phyloP scores from a whole-genome alignment of 2,888 invertebrate species.

The Agrilus biguttatus region DNA sequence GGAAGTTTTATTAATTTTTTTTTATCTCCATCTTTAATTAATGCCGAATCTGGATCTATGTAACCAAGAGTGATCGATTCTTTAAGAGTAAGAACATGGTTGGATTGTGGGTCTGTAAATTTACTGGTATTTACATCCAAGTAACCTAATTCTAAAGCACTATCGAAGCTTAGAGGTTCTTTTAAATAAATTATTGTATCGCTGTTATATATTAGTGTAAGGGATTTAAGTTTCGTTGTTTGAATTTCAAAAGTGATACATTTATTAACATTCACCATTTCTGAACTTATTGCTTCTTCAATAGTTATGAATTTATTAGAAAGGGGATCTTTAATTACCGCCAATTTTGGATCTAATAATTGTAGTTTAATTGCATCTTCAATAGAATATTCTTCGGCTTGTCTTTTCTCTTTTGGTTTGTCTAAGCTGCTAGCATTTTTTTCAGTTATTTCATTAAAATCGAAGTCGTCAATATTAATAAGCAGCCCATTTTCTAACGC shows the following conservation, averaged over 20 bases:
- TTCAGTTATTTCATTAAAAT: constrained; percentile 35
- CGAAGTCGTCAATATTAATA: constrained; percentile 57
- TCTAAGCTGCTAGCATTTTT: constrained; percentile 18
- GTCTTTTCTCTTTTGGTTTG: constrained; percentile 26
- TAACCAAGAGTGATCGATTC: constrained; percentile 66
- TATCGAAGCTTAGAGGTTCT: constrained; percentile 65
- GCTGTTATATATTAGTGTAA: constrained; percentile 63
- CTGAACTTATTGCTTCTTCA: constrained; percentile 47
- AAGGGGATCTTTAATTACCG: constrained; percentile 65
- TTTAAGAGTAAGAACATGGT: constrained; percentile 54
- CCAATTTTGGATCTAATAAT: constrained; percentile 59
- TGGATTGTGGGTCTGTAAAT: constrained; percentile 55
- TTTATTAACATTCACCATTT: constrained; percentile 51
- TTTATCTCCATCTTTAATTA: constrained; percentile 73
- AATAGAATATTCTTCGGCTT: constrained; percentile 55
- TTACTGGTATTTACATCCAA: constrained; percentile 60
- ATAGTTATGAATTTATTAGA: constrained; percentile 62
- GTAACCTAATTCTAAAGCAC: constrained; percentile 60
- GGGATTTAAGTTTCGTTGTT: constrained; percentile 45
- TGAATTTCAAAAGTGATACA: constrained; percentile 59
- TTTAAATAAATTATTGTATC: constrained; percentile 55
- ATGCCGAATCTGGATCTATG: constrained; percentile 72
- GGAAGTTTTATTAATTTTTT: constrained; percentile 66
- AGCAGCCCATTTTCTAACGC: constrained; percentile 66
- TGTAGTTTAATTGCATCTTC: constrained; percentile 73